Evolutionary conservation across 2,888 invertebrate genomes (phyloP), one percentile per base, ranked within the genome.

Genomic region (Sphaerophoria taeniata): DNA sequence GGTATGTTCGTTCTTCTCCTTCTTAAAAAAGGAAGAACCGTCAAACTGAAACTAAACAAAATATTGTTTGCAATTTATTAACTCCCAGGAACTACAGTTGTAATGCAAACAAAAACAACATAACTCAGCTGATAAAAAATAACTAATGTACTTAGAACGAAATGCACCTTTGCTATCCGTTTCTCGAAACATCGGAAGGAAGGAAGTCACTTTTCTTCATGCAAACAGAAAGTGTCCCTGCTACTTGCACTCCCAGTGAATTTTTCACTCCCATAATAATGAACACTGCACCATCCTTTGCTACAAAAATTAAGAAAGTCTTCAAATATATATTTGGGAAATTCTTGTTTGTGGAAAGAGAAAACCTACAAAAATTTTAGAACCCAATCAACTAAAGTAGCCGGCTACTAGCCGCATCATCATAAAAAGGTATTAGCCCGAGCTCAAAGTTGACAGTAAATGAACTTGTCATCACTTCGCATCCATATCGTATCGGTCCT

Each of bases 351-450:
- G 5, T 33, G 55, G 11, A 5, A 36, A 36, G 14, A 0, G 14
- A 36, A 16, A 0, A 3, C 4, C 9, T 34, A 2, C 34, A 3
- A 33, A 0, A 61, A 72, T 45, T 34, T 60, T 34, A 16, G 53
- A 16, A 24, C 60, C 24, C 14, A 76, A 69, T 77, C 70, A 77
- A 31, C 31, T 36, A 7, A 16, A 24, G 3, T 6, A 36, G 55
- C 3, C 47, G 45, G 4, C 45, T 61, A 24, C 3, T 6, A 36
- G 55, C 3, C 47, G 45, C 3, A 53, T 61, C 0, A 43, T 16
- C 56, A 78, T 63, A 72, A 67, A 60, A 79, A 33, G 47, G 71
- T 63, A 71, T 60, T 78, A 72, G 43, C 67, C 53, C 65, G 45
- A 9, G n/a, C 34, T 55, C 16, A 9, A 14, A 9, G 3, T 43